These are phyloP conservation scores for Macrochelys suwanniensis DNA, from an alignment of 2,797 vertebrate species.

Conservation along the genomic window DNA sequence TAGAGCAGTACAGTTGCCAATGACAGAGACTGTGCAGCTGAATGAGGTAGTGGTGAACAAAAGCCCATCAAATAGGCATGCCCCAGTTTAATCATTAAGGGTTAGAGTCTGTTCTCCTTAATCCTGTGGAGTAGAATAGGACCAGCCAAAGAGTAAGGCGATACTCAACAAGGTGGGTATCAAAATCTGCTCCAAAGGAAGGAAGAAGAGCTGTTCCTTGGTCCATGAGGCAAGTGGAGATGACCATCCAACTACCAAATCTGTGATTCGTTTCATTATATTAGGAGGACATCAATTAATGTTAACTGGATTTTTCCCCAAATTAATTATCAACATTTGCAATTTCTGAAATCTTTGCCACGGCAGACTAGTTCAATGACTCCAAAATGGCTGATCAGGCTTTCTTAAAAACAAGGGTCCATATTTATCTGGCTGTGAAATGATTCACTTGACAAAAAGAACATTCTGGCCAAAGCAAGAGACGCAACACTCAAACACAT, in stretches of 20 bases:
- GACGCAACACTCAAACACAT: not conserved
- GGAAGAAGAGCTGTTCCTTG: not conserved
- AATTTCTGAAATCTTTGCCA: not conserved
- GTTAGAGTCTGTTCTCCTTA: not conserved
- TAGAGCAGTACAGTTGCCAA: not conserved
- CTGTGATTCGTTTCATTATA: not conserved
- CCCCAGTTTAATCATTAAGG: not conserved
- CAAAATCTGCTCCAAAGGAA: not conserved
- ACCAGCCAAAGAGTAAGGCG: not conserved
- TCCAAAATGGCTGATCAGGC: not conserved
- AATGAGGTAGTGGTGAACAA: not conserved
- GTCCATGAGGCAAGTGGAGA: fast-evolving
- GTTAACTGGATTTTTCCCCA: not conserved
- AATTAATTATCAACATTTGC: not conserved
- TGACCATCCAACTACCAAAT: not conserved
- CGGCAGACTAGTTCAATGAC: not conserved
- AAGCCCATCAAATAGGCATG: not conserved
- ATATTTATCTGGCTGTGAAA: not conserved
- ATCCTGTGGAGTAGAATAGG: not conserved
- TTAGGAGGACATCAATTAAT: not conserved
- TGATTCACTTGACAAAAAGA: not conserved
- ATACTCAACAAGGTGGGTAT: not conserved
- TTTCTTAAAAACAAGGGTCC: not conserved
- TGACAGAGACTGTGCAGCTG: not conserved
- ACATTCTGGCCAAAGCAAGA: not conserved